Base-by-base conservation (phyloP, 2,888 invertebrate species). In the Archaeoteleia sp. region DNA sequence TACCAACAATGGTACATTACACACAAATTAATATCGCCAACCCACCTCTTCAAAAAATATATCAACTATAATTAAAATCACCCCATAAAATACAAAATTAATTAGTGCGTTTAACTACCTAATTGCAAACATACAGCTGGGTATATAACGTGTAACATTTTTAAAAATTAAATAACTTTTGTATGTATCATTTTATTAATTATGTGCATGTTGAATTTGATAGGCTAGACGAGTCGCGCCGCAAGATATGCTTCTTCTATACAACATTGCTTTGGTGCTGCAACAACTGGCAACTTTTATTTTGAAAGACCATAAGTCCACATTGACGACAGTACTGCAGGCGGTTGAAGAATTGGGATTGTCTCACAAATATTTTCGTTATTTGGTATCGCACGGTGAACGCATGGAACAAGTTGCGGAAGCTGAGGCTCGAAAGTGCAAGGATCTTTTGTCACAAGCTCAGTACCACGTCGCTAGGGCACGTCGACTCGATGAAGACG, bases 391-490 rank as follows among this genome's bases (percentile, higher is more conserved):
- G 9, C 89, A 92, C 81, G 95, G 93, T 0, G 95, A 95, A 80
- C 88, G 92, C 76, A 91, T 92, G 87, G 88, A 93, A 20, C 90
- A 90, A 32, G 88, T 94, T 54, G 96, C 97, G 1, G 92, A 90
- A 9, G 88, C 91, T 9, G 98, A 98, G 86, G 95, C 96, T 0
- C 88, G 95, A 54, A 94, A 95, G 72, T 98, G 98, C 84, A 95
- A 95, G 77, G 99, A 99, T 90, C 88, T 99, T 78, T 88, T 98
- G 58, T 95, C 95, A 14, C 97, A 98, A 87, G 98, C 98, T 6
- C 96, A 98, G 83, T 97, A 97, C 86, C 97, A 98, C 85, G 96
- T 98, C 51, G 91, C 94, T 0, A 88, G 98, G 77, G 96, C 97
- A 35, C 88, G 95, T 48, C 90, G 95, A 75, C 91, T 97, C 51